Evolutionary conservation across 2,797 vertebrate species (phyloP).

Genomic region (Oryzias dopingdopingensis): DNA sequence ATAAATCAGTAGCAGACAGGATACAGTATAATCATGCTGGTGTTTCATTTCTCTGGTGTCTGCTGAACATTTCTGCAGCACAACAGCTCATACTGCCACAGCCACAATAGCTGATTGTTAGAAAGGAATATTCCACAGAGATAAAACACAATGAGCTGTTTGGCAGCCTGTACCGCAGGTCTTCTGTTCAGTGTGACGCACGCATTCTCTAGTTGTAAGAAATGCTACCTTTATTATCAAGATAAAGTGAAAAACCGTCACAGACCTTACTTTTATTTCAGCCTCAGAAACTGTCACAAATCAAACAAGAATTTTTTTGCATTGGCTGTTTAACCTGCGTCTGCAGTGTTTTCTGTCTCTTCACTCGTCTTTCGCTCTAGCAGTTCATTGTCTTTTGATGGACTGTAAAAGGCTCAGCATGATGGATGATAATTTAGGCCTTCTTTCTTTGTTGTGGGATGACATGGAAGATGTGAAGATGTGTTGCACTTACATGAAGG

Average conservation of each 20-base stretch:
- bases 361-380: slow-evolving; percentile 66
- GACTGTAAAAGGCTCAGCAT: slow-evolving; percentile 71
- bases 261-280: slow-evolving; percentile 54
- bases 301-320: slow-evolving; percentile 66
- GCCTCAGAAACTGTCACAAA: slow-evolving; percentile 66
- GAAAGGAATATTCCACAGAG: slow-evolving; percentile 64
- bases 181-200: slow-evolving; percentile 24
- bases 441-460: slow-evolving; percentile 73
- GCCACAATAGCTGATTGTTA: slow-evolving; percentile 68
- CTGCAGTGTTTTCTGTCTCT: slow-evolving; percentile 71
- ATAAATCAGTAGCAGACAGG: slow-evolving; percentile 69
- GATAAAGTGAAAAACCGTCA: slow-evolving; percentile 54
- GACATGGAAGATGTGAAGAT: slow-evolving; percentile 71
- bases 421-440: slow-evolving; percentile 77
- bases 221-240: slow-evolving; percentile 51
- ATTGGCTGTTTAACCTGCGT: slow-evolving; percentile 69
- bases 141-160: slow-evolving; percentile 50
- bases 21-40: slow-evolving; percentile 66
- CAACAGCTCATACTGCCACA: slow-evolving; percentile 30
- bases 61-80: slow-evolving; percentile 44
- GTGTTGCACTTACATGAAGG: slow-evolving; percentile 60
- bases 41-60: slow-evolving; percentile 64
- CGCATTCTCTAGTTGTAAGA: slow-evolving; percentile 33
- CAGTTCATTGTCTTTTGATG: slow-evolving; percentile 78
- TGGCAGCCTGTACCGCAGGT: slow-evolving; percentile 25